phyloP scores from a whole-genome alignment of 1,140 invertebrate species.

The Limonius californicus region DNA sequence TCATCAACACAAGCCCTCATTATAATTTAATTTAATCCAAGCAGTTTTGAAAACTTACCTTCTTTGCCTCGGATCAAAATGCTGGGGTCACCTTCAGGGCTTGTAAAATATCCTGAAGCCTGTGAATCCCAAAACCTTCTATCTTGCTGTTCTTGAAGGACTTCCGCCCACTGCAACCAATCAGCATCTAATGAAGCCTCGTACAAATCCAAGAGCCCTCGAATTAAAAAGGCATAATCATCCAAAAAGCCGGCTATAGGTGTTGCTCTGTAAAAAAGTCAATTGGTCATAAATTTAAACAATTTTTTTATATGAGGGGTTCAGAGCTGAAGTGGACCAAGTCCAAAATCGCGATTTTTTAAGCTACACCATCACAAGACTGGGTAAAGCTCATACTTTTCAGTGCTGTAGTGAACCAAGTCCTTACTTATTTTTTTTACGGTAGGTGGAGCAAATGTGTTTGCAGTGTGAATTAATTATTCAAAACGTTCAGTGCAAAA shows the following conservation, averaged over 20 bases:
- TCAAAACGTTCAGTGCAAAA: not conserved
- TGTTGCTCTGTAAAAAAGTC: constrained; percentile 22
- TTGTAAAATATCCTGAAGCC: constrained; percentile 75
- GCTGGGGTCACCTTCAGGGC: constrained; percentile 60
- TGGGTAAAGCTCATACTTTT: not conserved
- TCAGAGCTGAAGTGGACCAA: too few species aligned
- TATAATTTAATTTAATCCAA: too few species aligned
- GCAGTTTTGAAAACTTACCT: too few species aligned
- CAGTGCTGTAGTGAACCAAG: not conserved
- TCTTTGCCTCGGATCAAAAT: constrained; percentile 79
- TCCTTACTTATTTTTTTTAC: not conserved
- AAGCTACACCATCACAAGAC: too few species aligned
- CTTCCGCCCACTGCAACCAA: constrained; percentile 76
- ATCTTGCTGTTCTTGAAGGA: constrained; percentile 80
- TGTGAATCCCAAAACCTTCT: constrained; percentile 80
- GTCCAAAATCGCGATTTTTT: too few species aligned
- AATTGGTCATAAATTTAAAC: too few species aligned
- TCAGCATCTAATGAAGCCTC: constrained; percentile 72
- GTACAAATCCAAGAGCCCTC: constrained; percentile 83
- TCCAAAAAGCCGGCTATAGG: constrained; percentile 84
- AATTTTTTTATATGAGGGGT: too few species aligned
- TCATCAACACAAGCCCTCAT: too few species aligned
- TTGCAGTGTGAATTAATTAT: not conserved
- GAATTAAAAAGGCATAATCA: constrained; percentile 88
- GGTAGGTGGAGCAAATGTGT: not conserved